A percentile compares a stretch with the other conserved stretches of the same genome.
Conservation (phyloP, 2,888 invertebrate genomes). For the Alviniconcha strummeri region DNA sequence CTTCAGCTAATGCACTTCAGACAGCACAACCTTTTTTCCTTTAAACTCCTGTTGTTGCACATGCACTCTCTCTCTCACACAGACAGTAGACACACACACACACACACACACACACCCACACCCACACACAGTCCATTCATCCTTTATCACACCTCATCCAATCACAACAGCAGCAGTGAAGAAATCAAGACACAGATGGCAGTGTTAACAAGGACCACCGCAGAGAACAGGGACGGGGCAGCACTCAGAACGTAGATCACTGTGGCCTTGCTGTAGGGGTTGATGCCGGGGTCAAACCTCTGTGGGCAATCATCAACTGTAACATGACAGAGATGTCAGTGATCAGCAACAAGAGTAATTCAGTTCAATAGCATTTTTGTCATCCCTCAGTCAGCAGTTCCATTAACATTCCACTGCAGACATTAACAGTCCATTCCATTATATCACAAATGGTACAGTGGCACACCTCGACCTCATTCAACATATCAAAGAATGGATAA, state of each 20-base stretch:
- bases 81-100: neutral
- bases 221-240: slow-evolving; percentile 20
- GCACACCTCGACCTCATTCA: too few species aligned
- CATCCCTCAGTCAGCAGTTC: too few species aligned
- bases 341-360: too few species aligned
- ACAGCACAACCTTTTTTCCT: too few species aligned
- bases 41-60: too few species aligned
- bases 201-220: slow-evolving; percentile 18
- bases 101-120: neutral
- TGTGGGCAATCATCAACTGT: slow-evolving; percentile 96
- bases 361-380: too few species aligned
- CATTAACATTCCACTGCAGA: too few species aligned
- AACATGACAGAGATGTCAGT: slow-evolving; percentile 77
- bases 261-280: slow-evolving; percentile 68
- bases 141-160: neutral
- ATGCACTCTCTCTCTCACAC: too few species aligned
- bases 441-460: too few species aligned
- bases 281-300: slow-evolving; percentile 92
- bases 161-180: neutral
- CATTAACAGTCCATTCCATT: too few species aligned
- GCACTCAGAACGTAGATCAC: slow-evolving; percentile 66
- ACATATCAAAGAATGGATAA: too few species aligned
- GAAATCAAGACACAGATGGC: slow-evolving; percentile 12
- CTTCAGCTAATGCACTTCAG: too few species aligned
- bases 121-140: neutral